A percentile compares a stretch with the other conserved stretches of the same genome.
These are phyloP conservation scores for Aegithalos caudatus DNA, from an alignment of 2,113 vertebrate species.

Conservation along the genomic window DNA sequence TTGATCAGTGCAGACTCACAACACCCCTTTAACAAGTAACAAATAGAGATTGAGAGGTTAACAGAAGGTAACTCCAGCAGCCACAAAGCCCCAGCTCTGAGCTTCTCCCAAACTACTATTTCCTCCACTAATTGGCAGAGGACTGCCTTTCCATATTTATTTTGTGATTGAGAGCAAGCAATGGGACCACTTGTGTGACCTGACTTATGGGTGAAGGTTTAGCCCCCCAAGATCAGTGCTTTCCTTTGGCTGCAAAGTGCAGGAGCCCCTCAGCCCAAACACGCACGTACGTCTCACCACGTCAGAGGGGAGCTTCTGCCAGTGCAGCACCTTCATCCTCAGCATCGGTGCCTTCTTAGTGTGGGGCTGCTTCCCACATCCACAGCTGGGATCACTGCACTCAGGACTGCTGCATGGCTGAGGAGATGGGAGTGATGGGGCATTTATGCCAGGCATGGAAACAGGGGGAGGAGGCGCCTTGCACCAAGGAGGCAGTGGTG, in stretches of 20 bases:
- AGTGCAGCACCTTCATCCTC: constrained; percentile 93
- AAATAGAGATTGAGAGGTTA: neutral
- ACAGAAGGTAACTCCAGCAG: neutral
- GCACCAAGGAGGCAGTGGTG: neutral
- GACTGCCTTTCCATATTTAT: neutral
- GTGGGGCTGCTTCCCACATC: neutral
- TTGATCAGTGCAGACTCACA: neutral
- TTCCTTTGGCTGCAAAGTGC: neutral
- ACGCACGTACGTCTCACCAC: constrained; percentile 78
- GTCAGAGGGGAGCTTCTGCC: constrained; percentile 86
- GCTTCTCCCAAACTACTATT: neutral
- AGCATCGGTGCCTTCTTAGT: constrained; percentile 68
- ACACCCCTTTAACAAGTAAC: neutral
- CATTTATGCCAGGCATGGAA: neutral
- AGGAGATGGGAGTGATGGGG: rapidly evolving
- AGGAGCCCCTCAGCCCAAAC: rapidly evolving
- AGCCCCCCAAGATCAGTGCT: neutral
- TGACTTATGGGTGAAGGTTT: neutral
- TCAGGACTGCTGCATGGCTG: constrained; percentile 40
- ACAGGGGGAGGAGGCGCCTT: neutral
- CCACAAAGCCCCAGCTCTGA: neutral
- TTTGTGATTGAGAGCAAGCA: neutral
- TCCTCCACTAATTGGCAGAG: neutral
- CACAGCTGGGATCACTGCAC: constrained; percentile 46
- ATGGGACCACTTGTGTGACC: neutral